Base-by-base conservation (phyloP, 2,888 invertebrate species). In the Invenusta paracnida region DNA sequence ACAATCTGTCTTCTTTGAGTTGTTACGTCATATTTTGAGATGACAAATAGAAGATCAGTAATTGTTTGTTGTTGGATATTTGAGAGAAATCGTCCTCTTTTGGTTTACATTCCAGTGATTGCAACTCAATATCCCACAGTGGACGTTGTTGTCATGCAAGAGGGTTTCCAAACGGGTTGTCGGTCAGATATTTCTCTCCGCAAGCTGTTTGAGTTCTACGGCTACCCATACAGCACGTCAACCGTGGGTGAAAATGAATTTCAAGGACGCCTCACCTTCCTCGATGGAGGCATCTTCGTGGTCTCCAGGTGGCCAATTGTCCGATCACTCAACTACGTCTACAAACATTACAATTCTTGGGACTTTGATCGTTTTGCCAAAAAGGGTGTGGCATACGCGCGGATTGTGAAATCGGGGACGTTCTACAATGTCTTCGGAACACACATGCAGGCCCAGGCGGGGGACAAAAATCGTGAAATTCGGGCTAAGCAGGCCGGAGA, bases 321-420 rank as follows among this genome's bases (percentile, higher is more conserved):
- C n/a, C n/a, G 27, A 25, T 29, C 73, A 0, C 11, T 1, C 13
- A 27, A 84, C 23, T 5, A 85, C 5, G 29, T 85, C 2, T 85
- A 30, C 29, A 30, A n/a, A 13, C 23, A 13, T 31, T 85, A 84
- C 84, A 79, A 1, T 0, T 1, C 28, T 0, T 0, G 13, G 0
- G 67, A 82, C 2, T 83, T 82, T 82, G 87, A 86, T 82, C 29
- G 67, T 17, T 82, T 87, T 29, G 2, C 87, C 25, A 29, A 30
- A 5, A 87, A 87, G 30, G 87, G 87, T 17, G 83, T 86, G 1
- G 30, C 81, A 0, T 87, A 87, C 67, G 84, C 86, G 0, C 84
- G 67, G 30, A 31, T 87, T 0, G 25, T 29, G 23, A 86, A 86
- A 48, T 27, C 66, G 31, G 86, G 73, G 17, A 48, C 31, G 0